phyloP scores from a whole-genome alignment of 2,797 vertebrate species.

The Bradypodion ventrale region DNA sequence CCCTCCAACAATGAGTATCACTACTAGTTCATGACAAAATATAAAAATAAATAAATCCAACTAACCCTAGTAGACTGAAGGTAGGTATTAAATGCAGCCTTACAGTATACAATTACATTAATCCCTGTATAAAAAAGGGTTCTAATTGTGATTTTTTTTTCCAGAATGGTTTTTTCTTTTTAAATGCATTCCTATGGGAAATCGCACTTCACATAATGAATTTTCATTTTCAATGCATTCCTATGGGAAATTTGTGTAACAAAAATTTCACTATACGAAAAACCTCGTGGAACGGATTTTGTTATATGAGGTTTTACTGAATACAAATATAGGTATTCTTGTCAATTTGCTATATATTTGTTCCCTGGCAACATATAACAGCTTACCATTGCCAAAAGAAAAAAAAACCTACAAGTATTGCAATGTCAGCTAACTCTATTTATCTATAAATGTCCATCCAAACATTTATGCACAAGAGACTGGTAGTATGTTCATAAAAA shows the following conservation, averaged over 20 bases:
- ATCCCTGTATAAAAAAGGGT: too few relatives aligned
- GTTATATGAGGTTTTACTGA: too few relatives aligned
- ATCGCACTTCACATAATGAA: too few relatives aligned
- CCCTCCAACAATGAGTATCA: not conserved
- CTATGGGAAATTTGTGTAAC: too few relatives aligned
- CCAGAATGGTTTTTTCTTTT: too few relatives aligned
- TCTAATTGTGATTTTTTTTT: too few relatives aligned
- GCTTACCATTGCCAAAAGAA: not conserved
- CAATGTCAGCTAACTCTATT: not conserved
- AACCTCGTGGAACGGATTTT: too few relatives aligned
- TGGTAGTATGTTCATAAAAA: not conserved
- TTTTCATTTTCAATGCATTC: too few relatives aligned
- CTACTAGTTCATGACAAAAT: not conserved
- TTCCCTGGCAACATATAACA: too few relatives aligned
- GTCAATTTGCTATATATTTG: not conserved
- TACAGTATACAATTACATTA: not conserved
- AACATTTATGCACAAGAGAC: not conserved
- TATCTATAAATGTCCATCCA: not conserved
- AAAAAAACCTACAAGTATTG: not conserved
- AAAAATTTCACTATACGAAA: too few relatives aligned
- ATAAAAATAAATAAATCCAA: not conserved
- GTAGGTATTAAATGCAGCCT: not conserved
- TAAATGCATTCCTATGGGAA: too few relatives aligned
- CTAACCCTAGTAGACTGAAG: not conserved
- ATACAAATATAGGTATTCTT: not conserved